Evolutionary conservation across 1,140 invertebrate genomes (phyloP).

Genomic region (Pogonomyrmex barbatus): DNA sequence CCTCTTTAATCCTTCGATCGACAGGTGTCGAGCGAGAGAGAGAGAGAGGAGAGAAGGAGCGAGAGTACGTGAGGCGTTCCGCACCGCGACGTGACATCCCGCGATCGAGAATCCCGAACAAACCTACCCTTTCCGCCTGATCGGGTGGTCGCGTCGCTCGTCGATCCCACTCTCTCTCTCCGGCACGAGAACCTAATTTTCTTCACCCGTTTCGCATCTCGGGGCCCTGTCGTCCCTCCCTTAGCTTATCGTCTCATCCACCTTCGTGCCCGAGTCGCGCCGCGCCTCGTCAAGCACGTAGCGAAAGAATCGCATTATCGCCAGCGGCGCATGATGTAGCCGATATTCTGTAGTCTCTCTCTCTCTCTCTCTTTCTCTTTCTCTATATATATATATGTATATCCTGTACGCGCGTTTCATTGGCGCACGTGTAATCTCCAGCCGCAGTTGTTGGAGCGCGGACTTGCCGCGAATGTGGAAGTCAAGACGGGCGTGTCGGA

Average conservation of each 20-base stretch:
- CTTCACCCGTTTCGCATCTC: slow-evolving; percentile 19
- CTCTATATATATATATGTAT: background rate
- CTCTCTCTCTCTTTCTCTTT: background rate
- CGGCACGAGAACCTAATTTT: slow-evolving; percentile 58
- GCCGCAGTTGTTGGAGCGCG: slow-evolving; percentile 21
- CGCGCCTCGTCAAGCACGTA: slow-evolving; percentile 54
- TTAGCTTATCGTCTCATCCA: slow-evolving; percentile 5
- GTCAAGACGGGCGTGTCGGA: slow-evolving; percentile 24
- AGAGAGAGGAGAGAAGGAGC: slow-evolving; percentile 42
- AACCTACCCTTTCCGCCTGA: slow-evolving; percentile 62
- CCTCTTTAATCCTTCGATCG: slow-evolving; percentile 78
- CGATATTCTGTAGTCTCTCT: background rate
- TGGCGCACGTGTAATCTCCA: slow-evolving; percentile 46
- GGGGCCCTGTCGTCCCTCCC: background rate
- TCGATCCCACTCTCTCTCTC: background rate
- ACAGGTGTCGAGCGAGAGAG: slow-evolving; percentile 65
- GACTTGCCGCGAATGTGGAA: slow-evolving; percentile 23
- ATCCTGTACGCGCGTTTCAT: background rate
- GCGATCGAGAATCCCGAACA: slow-evolving; percentile 67
- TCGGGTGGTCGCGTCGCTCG: slow-evolving; percentile 50
- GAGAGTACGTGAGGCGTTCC: slow-evolving; percentile 30
- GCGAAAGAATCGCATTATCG: slow-evolving; percentile 62
- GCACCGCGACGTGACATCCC: slow-evolving; percentile 50
- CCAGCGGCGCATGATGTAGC: background rate
- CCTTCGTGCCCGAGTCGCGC: slow-evolving; percentile 30